A percentile compares a stretch with the other conserved stretches of the same genome.
Conservation (phyloP, 2,113 vertebrate genomes). For the Marmota flaviventris region DNA sequence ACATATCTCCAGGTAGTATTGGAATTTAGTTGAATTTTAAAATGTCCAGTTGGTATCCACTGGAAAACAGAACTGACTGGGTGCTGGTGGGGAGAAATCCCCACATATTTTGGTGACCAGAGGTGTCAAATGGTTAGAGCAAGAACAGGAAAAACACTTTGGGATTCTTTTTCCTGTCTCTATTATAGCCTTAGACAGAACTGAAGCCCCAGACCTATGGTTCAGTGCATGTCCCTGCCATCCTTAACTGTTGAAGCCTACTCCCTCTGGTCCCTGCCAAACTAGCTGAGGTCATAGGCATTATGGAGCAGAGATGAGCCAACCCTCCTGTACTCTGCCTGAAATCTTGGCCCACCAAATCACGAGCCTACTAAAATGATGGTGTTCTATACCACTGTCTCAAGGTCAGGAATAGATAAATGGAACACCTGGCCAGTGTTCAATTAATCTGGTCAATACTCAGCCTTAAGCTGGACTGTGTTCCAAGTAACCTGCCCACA, state of each 20-base stretch:
- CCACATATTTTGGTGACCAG: neutral
- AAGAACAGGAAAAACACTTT: neutral
- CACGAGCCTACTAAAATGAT: neutral
- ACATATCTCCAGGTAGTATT: neutral
- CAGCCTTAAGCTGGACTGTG: neutral
- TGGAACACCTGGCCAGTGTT: neutral
- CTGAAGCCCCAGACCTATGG: neutral
- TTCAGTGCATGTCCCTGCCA: neutral
- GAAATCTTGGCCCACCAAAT: conserved; percentile 44
- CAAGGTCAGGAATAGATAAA: conserved; percentile 12
- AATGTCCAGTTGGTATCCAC: neutral
- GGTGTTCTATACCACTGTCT: neutral
- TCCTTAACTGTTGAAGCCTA: neutral
- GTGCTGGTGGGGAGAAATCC: neutral
- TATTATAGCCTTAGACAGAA: neutral
- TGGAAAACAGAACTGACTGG: neutral
- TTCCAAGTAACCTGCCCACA: neutral
- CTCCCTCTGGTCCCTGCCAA: too few species aligned
- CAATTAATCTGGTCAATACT: neutral
- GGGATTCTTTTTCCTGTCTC: neutral
- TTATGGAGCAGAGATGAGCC: neutral
- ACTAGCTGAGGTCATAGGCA: neutral
- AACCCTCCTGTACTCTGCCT: neutral
- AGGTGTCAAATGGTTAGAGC: neutral
- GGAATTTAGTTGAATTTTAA: neutral